Evolutionary conservation across 37 sponge, comb jelly and placozoan species (phyloP), one percentile per base, ranked within the genome.

Genomic region (Haliclona indistincta): DNA sequence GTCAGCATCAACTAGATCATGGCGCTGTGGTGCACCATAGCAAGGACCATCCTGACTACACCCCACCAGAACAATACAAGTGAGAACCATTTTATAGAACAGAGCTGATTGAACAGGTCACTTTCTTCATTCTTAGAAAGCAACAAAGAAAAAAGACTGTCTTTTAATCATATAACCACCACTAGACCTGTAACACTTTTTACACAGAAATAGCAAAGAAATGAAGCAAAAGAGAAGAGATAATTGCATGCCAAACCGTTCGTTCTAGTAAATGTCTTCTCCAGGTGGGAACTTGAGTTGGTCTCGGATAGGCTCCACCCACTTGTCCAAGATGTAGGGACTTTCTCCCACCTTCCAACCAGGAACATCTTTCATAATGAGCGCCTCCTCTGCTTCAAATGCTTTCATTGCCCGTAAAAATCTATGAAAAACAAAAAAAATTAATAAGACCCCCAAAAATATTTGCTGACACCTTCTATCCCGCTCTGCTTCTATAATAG

Each of bases 301-400:
- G 0, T 65, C 73, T 1, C 77, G 70, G 29, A 39, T 77, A 5
- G 97, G 97, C 20, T 82, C 80, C 5, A 95, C 78, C 97, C 97
- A 96, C 33, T 85, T 80, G 32, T 85, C 71, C 15, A 90, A 77
- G 62, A 90, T 69, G 64, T 96, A 96, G 30, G 86, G 81, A 65
- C 81, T 93, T 75, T 96, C 90, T 29, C 94, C 94, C 10, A 76
- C 80, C 61, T 64, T 68, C 90, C 90, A 96, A 20, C 91, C 97
- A 36, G 83, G 83, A 2, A 96, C 97, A 45, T 89, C 74, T 68
- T 81, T 86, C 91, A 87, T 89, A 4, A 96, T 85, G 69, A 71
- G 69, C 7, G 87, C 88, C 43, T 96, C 97, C 42, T 83, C 91
- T 54, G 83, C 82, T 40, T 93, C 97, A 66, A 81, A 84, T 26